A percentile compares a stretch with the other conserved stretches of the same genome.
Conservation (phyloP, 1,140 invertebrate species). For the Thaumatotibia leucotreta region DNA sequence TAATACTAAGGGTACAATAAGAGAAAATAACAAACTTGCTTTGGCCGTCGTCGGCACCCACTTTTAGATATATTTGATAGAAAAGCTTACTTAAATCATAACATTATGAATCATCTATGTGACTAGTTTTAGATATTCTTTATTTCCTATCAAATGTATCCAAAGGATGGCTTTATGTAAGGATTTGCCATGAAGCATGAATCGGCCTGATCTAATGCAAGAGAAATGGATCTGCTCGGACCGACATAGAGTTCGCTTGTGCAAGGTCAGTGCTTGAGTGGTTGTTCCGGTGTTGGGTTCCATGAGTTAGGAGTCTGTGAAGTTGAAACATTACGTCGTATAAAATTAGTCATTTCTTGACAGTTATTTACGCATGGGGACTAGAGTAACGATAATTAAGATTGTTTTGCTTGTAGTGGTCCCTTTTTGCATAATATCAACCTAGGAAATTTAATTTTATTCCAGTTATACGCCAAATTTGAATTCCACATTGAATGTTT, state of each 20-base stretch:
- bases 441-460: not conserved
- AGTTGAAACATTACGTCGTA: not conserved
- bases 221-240: not conserved
- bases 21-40: not conserved
- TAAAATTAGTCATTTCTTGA: not conserved
- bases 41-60: not conserved
- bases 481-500: not conserved
- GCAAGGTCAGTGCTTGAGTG: not conserved
- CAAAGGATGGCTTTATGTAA: not conserved
- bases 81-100: not conserved
- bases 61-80: not conserved
- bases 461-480: not conserved
- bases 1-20: not conserved
- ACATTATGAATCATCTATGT: not conserved
- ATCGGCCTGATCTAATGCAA: constrained; percentile 1
- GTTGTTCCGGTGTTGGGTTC: constrained; percentile 2
- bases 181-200: not conserved
- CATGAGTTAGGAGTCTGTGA: not conserved
- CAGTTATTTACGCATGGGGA: not conserved
- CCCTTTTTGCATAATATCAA: not conserved
- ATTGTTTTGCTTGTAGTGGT: not conserved
- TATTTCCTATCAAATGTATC: not conserved
- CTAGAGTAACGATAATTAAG: not conserved
- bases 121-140: not conserved
- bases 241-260: not conserved